Conservation (phyloP, 2,888 invertebrate genomes). For the Acronicta alni region DNA sequence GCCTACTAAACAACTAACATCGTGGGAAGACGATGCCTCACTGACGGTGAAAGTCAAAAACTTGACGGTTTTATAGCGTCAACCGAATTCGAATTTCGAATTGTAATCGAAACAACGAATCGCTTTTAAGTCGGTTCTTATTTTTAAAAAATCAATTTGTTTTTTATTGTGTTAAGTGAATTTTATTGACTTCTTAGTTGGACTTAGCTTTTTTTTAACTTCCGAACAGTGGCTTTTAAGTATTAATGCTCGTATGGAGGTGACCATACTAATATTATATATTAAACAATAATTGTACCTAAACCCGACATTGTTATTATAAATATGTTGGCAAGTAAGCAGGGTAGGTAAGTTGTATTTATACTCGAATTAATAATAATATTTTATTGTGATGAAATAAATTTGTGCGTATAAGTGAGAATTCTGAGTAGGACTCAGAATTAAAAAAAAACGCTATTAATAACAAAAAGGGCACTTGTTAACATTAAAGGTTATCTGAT, state of each 20-base stretch:
- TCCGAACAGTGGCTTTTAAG: constrained; percentile 56
- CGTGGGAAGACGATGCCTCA: constrained; percentile 84
- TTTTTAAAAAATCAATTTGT: constrained; percentile 75
- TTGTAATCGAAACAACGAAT: constrained; percentile 81
- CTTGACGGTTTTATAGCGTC: constrained; percentile 79
- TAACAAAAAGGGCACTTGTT: constrained; percentile 19
- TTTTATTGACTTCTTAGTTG: constrained; percentile 54
- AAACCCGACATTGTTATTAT: constrained; percentile 30
- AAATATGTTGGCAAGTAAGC: not conserved
- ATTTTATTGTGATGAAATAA: too few relatives aligned
- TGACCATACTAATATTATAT: constrained; percentile 30
- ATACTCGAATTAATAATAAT: too few relatives aligned
- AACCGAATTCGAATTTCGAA: constrained; percentile 79
- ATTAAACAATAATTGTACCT: constrained; percentile 36
- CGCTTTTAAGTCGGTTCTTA: constrained; percentile 80
- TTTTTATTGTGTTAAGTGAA: constrained; percentile 69
- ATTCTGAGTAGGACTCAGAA: too few relatives aligned
- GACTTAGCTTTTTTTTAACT: constrained; percentile 41
- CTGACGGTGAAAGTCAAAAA: constrained; percentile 84
- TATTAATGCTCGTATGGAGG: constrained; percentile 31
- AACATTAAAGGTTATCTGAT: constrained; percentile 6
- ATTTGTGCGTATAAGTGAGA: too few relatives aligned
- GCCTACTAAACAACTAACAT: constrained; percentile 80
- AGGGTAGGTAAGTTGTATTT: not conserved
- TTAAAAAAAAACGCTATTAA: constrained; percentile 11